Evolutionary conservation across 1,140 invertebrate genomes (phyloP).

Genomic region (Periplaneta americana): DNA sequence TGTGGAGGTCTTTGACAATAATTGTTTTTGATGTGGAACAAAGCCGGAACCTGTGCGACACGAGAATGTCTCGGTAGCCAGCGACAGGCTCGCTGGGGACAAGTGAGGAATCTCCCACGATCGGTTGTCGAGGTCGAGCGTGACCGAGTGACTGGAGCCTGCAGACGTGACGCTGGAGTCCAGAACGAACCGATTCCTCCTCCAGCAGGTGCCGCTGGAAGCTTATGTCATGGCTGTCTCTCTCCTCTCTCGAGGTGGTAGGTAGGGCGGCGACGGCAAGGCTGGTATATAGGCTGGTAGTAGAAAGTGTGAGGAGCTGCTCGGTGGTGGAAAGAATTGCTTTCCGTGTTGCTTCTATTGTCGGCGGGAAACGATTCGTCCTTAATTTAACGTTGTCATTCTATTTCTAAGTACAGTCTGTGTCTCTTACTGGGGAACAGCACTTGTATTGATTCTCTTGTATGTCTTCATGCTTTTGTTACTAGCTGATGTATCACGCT

Average conservation of each 20-base stretch:
- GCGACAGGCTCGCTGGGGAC: background rate
- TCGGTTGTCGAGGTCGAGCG: background rate
- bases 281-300: too few species aligned
- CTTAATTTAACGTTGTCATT: background rate
- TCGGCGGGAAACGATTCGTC: background rate
- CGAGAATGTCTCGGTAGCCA: background rate
- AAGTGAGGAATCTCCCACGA: background rate
- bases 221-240: background rate
- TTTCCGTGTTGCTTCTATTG: background rate
- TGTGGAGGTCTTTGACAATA: too few species aligned
- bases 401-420: background rate
- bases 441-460: too few species aligned
- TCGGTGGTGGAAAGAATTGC: background rate
- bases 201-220: background rate
- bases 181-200: background rate
- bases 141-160: background rate
- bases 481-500: too few species aligned
- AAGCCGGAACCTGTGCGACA: too few species aligned
- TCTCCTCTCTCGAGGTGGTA: background rate
- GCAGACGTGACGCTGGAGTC: background rate
- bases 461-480: too few species aligned
- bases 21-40: too few species aligned
- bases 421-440: too few species aligned
- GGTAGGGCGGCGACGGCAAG: background rate
- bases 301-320: background rate